phyloP scores from a whole-genome alignment of 2,113 vertebrate genomes.

The Calonectris borealis region DNA sequence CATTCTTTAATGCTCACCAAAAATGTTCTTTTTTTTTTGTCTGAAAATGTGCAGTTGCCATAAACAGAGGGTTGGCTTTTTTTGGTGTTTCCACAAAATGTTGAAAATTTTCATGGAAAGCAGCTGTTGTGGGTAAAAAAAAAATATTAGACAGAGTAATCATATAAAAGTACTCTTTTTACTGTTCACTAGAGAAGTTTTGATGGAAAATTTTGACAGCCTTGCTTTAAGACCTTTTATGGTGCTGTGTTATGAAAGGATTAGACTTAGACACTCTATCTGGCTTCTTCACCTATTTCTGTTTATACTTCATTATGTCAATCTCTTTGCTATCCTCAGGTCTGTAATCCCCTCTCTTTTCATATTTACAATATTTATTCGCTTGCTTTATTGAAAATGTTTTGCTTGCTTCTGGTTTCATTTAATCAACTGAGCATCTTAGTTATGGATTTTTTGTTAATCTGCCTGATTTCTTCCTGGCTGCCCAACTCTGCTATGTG shows the following conservation, averaged over 20 bases:
- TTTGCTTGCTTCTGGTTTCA: neutral
- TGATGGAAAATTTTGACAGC: conserved; percentile 27
- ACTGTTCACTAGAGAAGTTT: neutral
- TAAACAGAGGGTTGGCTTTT: neutral
- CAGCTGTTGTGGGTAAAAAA: conserved; percentile 25
- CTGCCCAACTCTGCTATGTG: neutral
- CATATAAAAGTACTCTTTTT: neutral
- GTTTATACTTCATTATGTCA: neutral
- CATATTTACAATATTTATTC: neutral
- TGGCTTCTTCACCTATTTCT: neutral
- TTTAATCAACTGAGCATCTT: neutral
- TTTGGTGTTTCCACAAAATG: conserved; percentile 26
- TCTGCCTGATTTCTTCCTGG: neutral
- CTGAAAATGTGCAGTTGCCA: neutral
- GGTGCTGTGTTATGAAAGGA: neutral
- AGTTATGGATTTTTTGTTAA: neutral
- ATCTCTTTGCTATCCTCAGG: neutral
- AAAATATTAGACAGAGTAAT: neutral
- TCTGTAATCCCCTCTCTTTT: neutral
- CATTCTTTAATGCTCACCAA: conserved; percentile 27
- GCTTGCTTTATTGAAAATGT: neutral
- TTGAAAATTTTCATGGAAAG: conserved; percentile 58
- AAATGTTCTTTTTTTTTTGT: neutral
- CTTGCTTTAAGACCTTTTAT: conserved; percentile 15
- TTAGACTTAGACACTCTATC: neutral